phyloP scores from a whole-genome alignment of 2,888 invertebrate species.

The Parascotia fuliginaria region DNA sequence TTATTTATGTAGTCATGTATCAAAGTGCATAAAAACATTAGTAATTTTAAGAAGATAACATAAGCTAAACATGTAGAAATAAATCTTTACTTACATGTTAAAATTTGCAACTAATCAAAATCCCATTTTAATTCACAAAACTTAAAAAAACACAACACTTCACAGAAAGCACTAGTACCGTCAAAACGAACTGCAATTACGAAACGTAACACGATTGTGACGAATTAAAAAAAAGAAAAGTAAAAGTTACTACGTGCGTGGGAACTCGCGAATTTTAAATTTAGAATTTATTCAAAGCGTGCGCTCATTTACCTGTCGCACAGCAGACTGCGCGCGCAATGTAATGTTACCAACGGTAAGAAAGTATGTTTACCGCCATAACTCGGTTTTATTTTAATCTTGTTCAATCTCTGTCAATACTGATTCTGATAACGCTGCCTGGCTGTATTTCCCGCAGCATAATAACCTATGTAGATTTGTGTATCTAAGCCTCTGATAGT shows the following conservation, averaged over 20 bases:
- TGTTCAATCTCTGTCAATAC: conserved; percentile 6
- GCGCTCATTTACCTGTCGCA: conserved; percentile 68
- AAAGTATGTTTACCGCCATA: conserved; percentile 7
- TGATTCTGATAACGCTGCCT: not conserved
- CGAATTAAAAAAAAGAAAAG: conserved; percentile 59
- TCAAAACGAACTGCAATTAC: conserved; percentile 44
- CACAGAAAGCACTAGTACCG: conserved; percentile 39
- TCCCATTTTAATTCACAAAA: conserved; percentile 38
- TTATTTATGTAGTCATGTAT: no score
- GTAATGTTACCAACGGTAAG: conserved; percentile 41
- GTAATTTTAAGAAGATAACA: no score
- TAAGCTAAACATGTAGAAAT: no score
- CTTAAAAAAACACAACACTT: conserved; percentile 34
- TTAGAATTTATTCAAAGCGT: conserved; percentile 50
- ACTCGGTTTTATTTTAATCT: not conserved
- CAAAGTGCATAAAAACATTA: no score
- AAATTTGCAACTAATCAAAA: conserved; percentile 24
- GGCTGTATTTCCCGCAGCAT: not conserved
- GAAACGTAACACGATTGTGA: conserved; percentile 46
- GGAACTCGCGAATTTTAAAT: conserved; percentile 49
- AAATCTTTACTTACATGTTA: conserved; percentile 29
- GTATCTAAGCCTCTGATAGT: no score
- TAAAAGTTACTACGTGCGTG: conserved; percentile 56
- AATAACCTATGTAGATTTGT: no score
- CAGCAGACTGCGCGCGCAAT: conserved; percentile 58